Conservation (phyloP, 2,113 vertebrate species). For the Phasianus colchicus region DNA sequence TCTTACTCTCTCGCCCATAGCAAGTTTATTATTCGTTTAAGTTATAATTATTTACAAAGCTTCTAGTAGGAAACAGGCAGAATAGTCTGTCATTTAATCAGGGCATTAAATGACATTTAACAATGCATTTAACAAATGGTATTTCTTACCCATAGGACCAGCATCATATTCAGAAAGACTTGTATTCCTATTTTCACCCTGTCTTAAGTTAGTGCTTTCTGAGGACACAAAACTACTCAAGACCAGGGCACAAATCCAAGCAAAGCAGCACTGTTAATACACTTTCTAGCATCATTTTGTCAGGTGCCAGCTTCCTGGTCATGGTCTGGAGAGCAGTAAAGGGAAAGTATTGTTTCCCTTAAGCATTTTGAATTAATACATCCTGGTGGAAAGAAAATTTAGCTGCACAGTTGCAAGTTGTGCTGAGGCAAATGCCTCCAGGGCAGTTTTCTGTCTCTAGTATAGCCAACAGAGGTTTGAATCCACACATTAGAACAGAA, state of each 20-base stretch:
- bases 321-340: background rate
- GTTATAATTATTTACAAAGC: background rate
- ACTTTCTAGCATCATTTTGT: background rate
- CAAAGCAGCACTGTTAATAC: background rate
- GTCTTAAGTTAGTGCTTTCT: background rate
- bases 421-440: background rate
- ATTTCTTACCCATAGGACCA: background rate
- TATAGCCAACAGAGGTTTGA: background rate
- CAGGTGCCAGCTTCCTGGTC: background rate
- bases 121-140: background rate
- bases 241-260: background rate
- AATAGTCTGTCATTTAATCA: background rate
- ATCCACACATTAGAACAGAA: background rate
- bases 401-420: background rate
- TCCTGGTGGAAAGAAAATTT: background rate
- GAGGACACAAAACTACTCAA: background rate
- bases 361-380: background rate
- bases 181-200: background rate
- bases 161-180: background rate
- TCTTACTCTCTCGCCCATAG: background rate
- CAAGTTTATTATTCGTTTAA: background rate
- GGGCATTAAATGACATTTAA: background rate
- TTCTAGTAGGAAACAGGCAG: background rate
- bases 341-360: background rate
- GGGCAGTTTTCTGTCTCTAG: background rate